Conservation (phyloP, 1,140 invertebrate species). For the Steinernema khuongi region DNA sequence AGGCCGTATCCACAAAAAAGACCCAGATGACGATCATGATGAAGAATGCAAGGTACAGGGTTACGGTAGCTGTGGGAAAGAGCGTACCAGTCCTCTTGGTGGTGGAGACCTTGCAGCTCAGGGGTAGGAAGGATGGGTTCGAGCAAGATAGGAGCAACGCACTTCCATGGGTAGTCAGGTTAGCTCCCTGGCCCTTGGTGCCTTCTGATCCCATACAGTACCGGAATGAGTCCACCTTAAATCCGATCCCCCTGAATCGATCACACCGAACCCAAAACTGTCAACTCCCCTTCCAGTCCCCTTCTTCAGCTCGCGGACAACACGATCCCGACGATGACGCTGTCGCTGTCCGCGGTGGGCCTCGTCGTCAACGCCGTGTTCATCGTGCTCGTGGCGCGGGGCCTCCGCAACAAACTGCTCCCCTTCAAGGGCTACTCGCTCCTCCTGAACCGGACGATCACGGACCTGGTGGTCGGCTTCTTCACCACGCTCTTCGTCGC, state of each 20-base stretch:
- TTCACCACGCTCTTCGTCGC: constrained; percentile 41
- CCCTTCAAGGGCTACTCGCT: constrained; percentile 44
- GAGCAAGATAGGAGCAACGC: too few relatives aligned
- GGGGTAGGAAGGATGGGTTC: too few relatives aligned
- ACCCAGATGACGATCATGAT: constrained; percentile 39
- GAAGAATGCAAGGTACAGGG: constrained; percentile 33
- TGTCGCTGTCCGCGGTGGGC: constrained; percentile 28
- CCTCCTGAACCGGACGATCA: constrained; percentile 40
- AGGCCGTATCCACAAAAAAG: too few relatives aligned
- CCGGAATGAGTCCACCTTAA: too few relatives aligned
- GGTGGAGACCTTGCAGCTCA: constrained; percentile 30
- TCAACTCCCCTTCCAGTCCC: too few relatives aligned
- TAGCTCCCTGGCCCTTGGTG: too few relatives aligned
- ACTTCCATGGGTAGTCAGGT: too few relatives aligned
- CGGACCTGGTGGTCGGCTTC: constrained; percentile 38
- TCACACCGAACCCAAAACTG: too few relatives aligned
- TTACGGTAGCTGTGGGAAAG: too few relatives aligned
- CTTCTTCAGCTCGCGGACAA: constrained; percentile 41
- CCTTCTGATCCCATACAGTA: too few relatives aligned
- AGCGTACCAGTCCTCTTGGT: constrained; percentile 34
- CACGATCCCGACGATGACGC: constrained; percentile 35
- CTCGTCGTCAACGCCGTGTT: constrained; percentile 37
- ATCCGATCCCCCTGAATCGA: too few relatives aligned
- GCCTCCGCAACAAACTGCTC: constrained; percentile 33
- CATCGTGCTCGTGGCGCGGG: constrained; percentile 33